A percentile compares a stretch with the other conserved stretches of the same genome.
Evolutionary conservation across 2,888 invertebrate genomes (phyloP).

Genomic region (Suillia variegata): DNA sequence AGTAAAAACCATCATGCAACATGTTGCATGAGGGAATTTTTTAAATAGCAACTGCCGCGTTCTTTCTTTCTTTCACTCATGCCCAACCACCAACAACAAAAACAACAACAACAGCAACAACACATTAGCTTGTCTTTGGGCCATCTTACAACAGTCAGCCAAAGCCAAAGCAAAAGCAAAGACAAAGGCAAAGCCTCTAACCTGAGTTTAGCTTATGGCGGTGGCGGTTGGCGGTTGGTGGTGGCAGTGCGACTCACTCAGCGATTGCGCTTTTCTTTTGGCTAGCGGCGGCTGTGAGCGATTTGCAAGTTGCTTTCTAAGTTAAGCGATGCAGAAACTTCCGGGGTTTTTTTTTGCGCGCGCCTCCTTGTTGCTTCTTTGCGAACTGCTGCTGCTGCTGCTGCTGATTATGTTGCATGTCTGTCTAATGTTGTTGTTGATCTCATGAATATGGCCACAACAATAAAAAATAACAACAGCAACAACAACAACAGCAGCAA

Average conservation of each 20-base stretch:
- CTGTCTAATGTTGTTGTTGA: neutral
- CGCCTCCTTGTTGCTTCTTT: conserved; percentile 9
- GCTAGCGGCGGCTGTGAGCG: neutral
- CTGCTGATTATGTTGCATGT: conserved; percentile 7
- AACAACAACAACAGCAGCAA: too few species aligned
- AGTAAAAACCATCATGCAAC: conserved; percentile 29
- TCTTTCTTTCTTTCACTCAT: neutral
- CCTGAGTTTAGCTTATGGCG: too few species aligned
- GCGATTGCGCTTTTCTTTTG: conserved; percentile 1
- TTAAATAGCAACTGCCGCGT: neutral
- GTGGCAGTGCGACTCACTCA: too few species aligned
- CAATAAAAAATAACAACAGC: neutral
- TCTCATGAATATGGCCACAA: neutral
- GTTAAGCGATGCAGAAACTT: conserved; percentile 31
- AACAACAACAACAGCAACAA: too few species aligned
- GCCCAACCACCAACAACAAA: too few species aligned
- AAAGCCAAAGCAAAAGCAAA: too few species aligned
- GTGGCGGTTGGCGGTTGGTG: too few species aligned
- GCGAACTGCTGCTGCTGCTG: too few species aligned
- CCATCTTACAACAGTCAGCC: too few species aligned
- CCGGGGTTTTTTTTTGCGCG: conserved; percentile 25
- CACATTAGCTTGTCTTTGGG: too few species aligned
- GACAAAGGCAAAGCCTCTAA: too few species aligned
- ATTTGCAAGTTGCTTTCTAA: neutral
- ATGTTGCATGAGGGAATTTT: conserved; percentile 30